Evolutionary conservation across 2,797 vertebrate species (phyloP).

Genomic region (Cheracebus regulus): DNA sequence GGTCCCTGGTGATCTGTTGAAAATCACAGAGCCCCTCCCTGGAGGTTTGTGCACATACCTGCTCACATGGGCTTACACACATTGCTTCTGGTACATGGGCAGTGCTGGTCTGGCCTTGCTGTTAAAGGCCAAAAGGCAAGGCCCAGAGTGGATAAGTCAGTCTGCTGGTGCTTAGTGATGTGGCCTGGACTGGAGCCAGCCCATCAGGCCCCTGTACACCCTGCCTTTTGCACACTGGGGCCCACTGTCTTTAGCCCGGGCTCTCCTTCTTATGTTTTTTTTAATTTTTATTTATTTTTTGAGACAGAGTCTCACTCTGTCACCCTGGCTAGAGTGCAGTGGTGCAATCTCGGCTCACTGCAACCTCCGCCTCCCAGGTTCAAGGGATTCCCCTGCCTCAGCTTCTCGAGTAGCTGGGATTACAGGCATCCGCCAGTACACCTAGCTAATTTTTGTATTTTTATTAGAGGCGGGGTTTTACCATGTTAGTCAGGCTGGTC

Average conservation of each 20-base stretch:
- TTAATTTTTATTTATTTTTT: no score
- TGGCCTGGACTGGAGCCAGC: background rate
- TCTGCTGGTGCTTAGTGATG: background rate
- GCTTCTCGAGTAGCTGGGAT: no score
- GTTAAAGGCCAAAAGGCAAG: background rate
- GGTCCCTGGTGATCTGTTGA: background rate
- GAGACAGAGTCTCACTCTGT: no score
- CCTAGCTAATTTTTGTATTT: no score
- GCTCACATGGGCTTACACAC: accelerated
- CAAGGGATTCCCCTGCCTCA: no score
- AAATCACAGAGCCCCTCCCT: background rate
- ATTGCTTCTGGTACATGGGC: background rate
- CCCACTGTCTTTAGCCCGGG: background rate
- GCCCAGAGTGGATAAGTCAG: background rate
- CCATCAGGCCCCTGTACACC: background rate
- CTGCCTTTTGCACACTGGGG: background rate
- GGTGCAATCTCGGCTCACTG: no score
- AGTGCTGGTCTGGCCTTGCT: background rate
- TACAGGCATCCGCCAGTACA: no score
- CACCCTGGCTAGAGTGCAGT: no score
- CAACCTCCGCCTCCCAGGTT: no score
- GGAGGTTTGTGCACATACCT: background rate
- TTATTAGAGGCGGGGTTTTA: no score
- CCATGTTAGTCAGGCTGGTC: no score
- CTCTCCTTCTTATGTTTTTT: background rate